Evolutionary conservation across 2,113 vertebrate species (phyloP), one percentile per base, ranked within the genome.

Genomic region (Oriolus oriolus): DNA sequence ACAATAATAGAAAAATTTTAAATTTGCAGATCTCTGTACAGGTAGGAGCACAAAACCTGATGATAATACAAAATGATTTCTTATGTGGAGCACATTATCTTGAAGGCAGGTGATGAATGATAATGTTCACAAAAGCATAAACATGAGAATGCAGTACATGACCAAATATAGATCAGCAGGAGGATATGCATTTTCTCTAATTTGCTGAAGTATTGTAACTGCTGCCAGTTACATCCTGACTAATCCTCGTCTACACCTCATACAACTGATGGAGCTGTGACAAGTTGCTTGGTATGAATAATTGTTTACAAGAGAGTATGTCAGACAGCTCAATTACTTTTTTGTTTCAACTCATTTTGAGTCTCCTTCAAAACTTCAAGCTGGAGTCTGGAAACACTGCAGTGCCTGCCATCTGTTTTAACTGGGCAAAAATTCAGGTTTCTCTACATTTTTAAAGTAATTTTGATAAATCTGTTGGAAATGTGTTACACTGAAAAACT

Each of bases 391-490:
- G 90, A 94, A 97, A 96, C 89, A 93, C 65, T 79, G 59, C 33
- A 53, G 35, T 47, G 39, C 53, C 45, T 83, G 71, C 93, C 96
- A 96, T 96, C 94, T 97, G 95, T 87, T 91, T 90, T 37, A 80
- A 73, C 57, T 80, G 84, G 91, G 91, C 53, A 91, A 95, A 96
- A 76, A 24, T 24, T 93, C 91, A 91, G 28, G 20, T 50, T 77
- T 52, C 68, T 79, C 50, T 83, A 1, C 35, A 91, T 85, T 90
- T 94, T 83, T 20, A 10, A 93, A 88, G 50, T 85, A 87, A 93
- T 76, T 93, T 90, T 66, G 63, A 88, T 91, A 66, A 84, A 94
- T 68, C 30, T 89, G 16, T 61, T 89, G 65, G 44, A 87, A 95
- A 76, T 83, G 21, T 76, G 57, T 65, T 91, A 73, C 10, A 42